Evolutionary conservation across 2,888 invertebrate genomes (phyloP), one percentile per base, ranked within the genome.

Genomic region (Leucoptera coffeella): DNA sequence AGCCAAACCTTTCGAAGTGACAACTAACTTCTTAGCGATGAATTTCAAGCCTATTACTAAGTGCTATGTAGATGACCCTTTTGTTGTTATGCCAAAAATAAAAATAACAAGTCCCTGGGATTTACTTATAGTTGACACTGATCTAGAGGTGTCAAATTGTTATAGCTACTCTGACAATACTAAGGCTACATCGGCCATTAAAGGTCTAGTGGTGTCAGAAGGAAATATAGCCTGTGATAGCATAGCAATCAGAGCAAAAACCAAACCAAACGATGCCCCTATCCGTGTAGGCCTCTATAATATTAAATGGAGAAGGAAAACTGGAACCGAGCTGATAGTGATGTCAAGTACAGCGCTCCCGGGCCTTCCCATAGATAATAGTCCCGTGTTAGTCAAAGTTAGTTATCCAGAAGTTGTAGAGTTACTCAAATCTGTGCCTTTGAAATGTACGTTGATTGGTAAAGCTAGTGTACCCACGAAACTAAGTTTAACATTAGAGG

Each of bases 401-500:
- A 60, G 67, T 39, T 61, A 78, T 32, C 88, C 88, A n/a, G 80
- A 86, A 23, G 78, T 81, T 32, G 87, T 87, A 4, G 77, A 80
- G 43, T 77, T 88, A 12, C 74, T 82, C 34, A 80, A 80, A 13
- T 82, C 85, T 10, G 65, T 86, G 38, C 73, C 80, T n/a, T 62
- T 85, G 7, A 74, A 74, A 27, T 86, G 88, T 47, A 73, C 73
- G 35, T 59, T 92, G 29, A 73, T 74, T 43, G 91, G 91, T 45
- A 77, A 81, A 38, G 82, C 85, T 0, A 69, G 73, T 24, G 76
- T 73, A 31, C 76, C 89, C 20, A 75, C 87, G 30, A 80, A 86
- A 32, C 60, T 91, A 17, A 80, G 77, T 38, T 58, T 89, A 20
- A 76, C 74, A 27, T 82, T 91, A 61, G 89, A 90, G 39, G 80